Evolutionary conservation across 2,797 vertebrate species (phyloP), one percentile per base, ranked within the genome.

Genomic region (Florisuga fusca): DNA sequence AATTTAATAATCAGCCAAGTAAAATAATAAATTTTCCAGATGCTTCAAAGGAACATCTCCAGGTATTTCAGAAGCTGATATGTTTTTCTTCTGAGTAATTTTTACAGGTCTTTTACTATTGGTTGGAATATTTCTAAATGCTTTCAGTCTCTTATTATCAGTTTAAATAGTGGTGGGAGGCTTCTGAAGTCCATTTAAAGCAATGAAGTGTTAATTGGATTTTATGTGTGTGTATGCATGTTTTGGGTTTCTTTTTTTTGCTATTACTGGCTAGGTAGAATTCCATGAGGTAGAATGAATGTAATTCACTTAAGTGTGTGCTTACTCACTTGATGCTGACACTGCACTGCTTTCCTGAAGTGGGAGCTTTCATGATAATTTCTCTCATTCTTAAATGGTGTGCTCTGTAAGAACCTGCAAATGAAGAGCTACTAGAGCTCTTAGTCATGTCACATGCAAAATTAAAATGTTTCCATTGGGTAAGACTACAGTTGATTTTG

Each of bases 21-120:
- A 96, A 97, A 91, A 88, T 96, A 62, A 63, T 97, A 81, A 94
- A 73, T 59, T 96, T 98, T 75, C 93, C 97, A 54, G 97, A 97
- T 87, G 66, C 95, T 77, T 76, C 96, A 18, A 97, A 98, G 58
- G 98, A 98, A 51, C 97, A 97, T 85, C 97, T 98, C 97, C 98
- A 99, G 97, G 99, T 99, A 95, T 94, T 93, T 78, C 38, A 87
- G 84, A 86, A 94, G 21, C 55, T 74, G 66, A 27, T 54, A 4
- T 3, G 2, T 76, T 92, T 93, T 92, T 82, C 26, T 71, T 66
- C 34, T 54, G 72, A 25, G 13, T 63, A 89, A 59, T 23, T 46
- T 87, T 78, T 53, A 27, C 19, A 34, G 18, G 10, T 67, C 22
- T 78, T 29, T 64, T 86, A 15, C 16, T 85, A 31, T n/a, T 89